Evolutionary conservation across 2,113 vertebrate species (phyloP), one percentile per base, ranked within the genome.

Genomic region (Rhagologus leucostigma): DNA sequence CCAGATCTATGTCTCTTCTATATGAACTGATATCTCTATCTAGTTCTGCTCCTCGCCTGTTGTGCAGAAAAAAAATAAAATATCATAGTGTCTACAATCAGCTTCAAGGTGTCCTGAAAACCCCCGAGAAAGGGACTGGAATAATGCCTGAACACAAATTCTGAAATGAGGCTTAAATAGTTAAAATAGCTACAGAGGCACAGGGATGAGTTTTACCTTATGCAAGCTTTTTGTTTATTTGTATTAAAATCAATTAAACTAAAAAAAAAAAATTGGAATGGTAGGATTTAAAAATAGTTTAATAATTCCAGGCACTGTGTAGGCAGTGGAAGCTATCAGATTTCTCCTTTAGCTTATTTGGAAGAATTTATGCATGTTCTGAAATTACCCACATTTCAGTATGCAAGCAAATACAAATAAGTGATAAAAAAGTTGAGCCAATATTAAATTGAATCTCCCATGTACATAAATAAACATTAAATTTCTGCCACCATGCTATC

Each of bases 381-480:
- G 56, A 87, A 92, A 91, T 89, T 84, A 55, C 52, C 60, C 63
- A 44, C 26, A 44, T 78, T 95, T 87, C 53, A 52, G 37, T 68
- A 79, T 75, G 69, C 53, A 75, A 91, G 26, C 20, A 79, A 95
- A 87, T 89, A 81, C 21, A 89, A 80, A 84, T 26, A 3, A 3
- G 1, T 47, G 20, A 89, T 47, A 75, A 86, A 94, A 84, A 93
- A 62, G 57, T 68, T 52, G 35, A 89, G 41, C 22, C 37, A 76
- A 68, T 84, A 94, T 71, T 82, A 89, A 87, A 64, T 42, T 74
- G 76, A 78, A 84, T 81, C 13, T 90, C 42, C 49, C 22, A 27
- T 35, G 29, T 59, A 78, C 37, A 81, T 92, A 94, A 96, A 95
- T 84, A 92, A 94, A 64, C 56, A 56, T 82, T 79, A 82, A 32